Evolutionary conservation across 2,888 invertebrate species (phyloP), one percentile per base, ranked within the genome.

Genomic region (Oxyscelio sp.): DNA sequence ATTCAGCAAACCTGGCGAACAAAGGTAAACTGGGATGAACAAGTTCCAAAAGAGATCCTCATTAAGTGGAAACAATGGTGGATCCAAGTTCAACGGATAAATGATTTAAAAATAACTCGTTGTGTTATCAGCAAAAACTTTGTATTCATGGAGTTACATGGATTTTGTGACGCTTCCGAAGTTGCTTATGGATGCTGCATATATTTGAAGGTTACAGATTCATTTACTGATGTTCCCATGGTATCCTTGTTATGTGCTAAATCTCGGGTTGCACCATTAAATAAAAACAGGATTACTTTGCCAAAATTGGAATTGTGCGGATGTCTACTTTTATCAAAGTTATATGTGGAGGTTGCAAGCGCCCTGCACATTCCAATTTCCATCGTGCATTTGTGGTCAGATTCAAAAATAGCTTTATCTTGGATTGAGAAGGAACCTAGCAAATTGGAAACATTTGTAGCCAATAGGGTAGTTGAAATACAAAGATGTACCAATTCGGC

Each of bases 361-460:
- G 27, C n/a, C 2, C 22, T 54, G n/a, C 24, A n/a, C n/a, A 11
- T 54, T 4, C 17, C 27, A 2, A 54, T 52, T 52, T 52, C 52
- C 6, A 22, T 11, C n/a, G 13, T 52, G 2, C 13, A 22, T 22
- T 52, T 52, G 24, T 52, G 22, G 52, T 22, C 52, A 11, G 52
- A 52, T 24, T 52, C 52, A 21, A 52, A 52, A 52, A 52, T 52
- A 52, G 52, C 52, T 22, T 22, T 52, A 19, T 5, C 43, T 6
- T 43, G 43, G 43, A 43, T 43, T 6, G 43, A 43, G 11, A 43
- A 13, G 2, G 43, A 43, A 11, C 43, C 43, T 4, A 11, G 5
- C 3, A 27, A 27, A 27, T 27, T 27, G 63, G 50, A 66, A 11
- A 81, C 81, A 4, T 78, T 85, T 19, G 65, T 82, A 4, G 85